Conservation (phyloP, 2,113 vertebrate species). For the Columba livia region DNA sequence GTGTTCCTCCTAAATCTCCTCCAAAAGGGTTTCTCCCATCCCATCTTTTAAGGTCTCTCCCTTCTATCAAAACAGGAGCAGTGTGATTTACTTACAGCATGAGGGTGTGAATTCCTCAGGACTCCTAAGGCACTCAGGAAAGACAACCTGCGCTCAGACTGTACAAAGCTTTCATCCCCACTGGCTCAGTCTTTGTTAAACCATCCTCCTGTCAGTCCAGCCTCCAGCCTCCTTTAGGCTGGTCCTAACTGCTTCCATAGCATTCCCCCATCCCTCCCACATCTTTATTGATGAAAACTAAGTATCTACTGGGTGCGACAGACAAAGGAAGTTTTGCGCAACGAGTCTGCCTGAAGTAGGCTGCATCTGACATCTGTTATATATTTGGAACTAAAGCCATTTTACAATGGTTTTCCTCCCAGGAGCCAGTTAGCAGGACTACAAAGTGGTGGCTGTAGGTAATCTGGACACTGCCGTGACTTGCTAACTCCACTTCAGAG, state of each 20-base stretch:
- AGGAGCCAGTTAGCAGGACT: not conserved
- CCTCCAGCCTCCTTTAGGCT: not conserved
- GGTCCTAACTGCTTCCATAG: not conserved
- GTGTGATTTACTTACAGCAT: not conserved
- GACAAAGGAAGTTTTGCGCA: not conserved
- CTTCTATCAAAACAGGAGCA: not conserved
- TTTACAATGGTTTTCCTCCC: not conserved
- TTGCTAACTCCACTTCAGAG: not conserved
- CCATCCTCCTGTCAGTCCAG: not conserved
- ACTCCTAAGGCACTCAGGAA: not conserved
- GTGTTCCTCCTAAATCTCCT: not conserved
- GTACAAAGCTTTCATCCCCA: not conserved
- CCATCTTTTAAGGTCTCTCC: not conserved
- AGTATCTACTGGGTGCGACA: not conserved
- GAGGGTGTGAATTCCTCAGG: not conserved
- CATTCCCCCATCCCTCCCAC: not conserved
- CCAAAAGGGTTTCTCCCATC: not conserved
- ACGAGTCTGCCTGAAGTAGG: not conserved
- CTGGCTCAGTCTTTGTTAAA: not conserved
- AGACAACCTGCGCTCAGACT: not conserved
- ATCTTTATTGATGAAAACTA: fast-evolving
- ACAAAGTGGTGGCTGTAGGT: fast-evolving
- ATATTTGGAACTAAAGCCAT: not conserved
- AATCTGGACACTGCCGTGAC: not conserved
- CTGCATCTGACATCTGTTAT: fast-evolving